These are phyloP conservation scores for Gymnoscopelus braueri DNA, from an alignment of 2,797 vertebrate species.

Conservation along the genomic window DNA sequence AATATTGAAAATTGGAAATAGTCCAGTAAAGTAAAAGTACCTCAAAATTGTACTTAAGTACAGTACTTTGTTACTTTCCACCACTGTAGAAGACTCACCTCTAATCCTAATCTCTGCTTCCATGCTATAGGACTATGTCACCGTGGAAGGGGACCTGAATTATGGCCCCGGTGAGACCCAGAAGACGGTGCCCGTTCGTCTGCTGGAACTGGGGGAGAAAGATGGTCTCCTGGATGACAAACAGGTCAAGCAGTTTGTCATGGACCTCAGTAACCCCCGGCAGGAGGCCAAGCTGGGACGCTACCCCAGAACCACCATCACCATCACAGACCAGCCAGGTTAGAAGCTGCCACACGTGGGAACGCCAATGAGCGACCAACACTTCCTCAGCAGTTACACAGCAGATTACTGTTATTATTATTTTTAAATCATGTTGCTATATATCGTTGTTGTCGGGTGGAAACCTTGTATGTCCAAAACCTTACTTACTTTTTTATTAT, in stretches of 20 bases:
- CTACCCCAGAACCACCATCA: slow-evolving; percentile 88
- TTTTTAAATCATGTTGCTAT: too few relatives aligned
- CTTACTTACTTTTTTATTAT: too few relatives aligned
- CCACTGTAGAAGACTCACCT: too few relatives aligned
- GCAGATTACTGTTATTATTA: neutral
- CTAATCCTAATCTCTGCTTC: neutral
- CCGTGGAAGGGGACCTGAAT: slow-evolving; percentile 87
- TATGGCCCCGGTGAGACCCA: slow-evolving; percentile 89
- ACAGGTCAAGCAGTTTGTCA: slow-evolving; percentile 88
- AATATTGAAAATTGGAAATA: too few relatives aligned
- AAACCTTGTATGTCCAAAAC: too few relatives aligned
- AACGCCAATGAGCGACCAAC: too few relatives aligned
- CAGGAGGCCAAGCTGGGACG: slow-evolving; percentile 90
- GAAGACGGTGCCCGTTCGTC: slow-evolving; percentile 87
- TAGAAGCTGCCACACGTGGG: slow-evolving; percentile 2
- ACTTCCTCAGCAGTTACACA: too few relatives aligned
- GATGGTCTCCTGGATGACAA: slow-evolving; percentile 86
- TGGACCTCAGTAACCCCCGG: slow-evolving; percentile 92
- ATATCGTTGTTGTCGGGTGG: too few relatives aligned
- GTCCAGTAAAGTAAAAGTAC: too few relatives aligned
- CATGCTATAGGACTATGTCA: slow-evolving; percentile 87
- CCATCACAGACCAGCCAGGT: slow-evolving; percentile 89
- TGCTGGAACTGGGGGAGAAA: slow-evolving; percentile 88
- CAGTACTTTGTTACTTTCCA: too few relatives aligned
- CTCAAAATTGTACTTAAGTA: too few relatives aligned